These are phyloP conservation scores for Anorthoa munda DNA, from an alignment of 2,888 invertebrate species.

Conservation along the genomic window DNA sequence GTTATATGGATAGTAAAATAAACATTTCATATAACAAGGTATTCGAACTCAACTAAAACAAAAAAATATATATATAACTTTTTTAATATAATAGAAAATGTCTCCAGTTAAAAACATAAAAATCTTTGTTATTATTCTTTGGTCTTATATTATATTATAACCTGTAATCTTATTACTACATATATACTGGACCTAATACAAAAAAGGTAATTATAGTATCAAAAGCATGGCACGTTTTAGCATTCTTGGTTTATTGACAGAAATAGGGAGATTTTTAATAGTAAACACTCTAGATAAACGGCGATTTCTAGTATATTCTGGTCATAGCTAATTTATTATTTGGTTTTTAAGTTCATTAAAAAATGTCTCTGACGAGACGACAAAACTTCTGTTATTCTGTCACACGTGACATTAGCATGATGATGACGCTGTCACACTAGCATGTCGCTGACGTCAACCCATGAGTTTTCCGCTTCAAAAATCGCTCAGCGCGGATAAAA, in stretches of 20 bases:
- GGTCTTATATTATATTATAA: constrained; percentile 49
- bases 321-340: too few relatives aligned
- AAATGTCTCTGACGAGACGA: too few relatives aligned
- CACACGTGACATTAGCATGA: too few relatives aligned
- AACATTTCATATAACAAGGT: background rate
- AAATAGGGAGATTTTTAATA: too few relatives aligned
- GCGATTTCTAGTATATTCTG: too few relatives aligned
- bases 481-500: too few relatives aligned
- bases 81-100: background rate
- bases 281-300: too few relatives aligned
- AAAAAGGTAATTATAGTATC: background rate
- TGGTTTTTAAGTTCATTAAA: too few relatives aligned
- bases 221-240: constrained; percentile 15
- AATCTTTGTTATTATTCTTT: constrained; percentile 55
- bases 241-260: background rate
- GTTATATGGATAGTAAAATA: constrained; percentile 9
- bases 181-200: constrained; percentile 20
- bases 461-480: too few relatives aligned
- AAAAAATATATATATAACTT: background rate
- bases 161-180: constrained; percentile 42
- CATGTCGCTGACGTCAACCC: too few relatives aligned
- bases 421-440: too few relatives aligned
- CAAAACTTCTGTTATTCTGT: too few relatives aligned
- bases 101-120: constrained; percentile 32
- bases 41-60: background rate